Conservation (phyloP, 2,113 vertebrate species). For the Sprattus sprattus region DNA sequence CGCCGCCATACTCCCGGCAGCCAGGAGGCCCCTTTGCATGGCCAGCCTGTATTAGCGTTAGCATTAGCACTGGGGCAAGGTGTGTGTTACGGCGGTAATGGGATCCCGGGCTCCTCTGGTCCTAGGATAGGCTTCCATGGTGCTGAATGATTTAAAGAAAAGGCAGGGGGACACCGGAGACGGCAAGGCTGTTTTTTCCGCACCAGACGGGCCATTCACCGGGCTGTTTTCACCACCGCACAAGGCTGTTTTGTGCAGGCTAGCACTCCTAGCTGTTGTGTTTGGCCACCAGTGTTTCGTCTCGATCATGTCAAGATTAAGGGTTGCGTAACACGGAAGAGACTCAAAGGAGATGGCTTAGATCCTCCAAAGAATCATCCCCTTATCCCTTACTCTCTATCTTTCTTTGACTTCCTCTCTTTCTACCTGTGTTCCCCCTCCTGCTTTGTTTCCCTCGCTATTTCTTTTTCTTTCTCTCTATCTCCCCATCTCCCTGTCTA, state of each 20-base stretch:
- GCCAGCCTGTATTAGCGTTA: neutral
- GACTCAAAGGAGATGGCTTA: neutral
- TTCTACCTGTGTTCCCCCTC: neutral
- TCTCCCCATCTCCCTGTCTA: neutral
- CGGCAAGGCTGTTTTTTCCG: neutral
- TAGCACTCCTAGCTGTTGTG: neutral
- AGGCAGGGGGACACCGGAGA: constrained; percentile 20
- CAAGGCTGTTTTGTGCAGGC: constrained; percentile 1
- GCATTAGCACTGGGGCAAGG: neutral
- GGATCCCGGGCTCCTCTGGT: constrained; percentile 43
- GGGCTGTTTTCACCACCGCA: neutral
- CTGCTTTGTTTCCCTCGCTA: neutral
- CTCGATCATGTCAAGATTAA: neutral
- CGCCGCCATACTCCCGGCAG: neutral
- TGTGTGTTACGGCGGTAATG: constrained; percentile 19
- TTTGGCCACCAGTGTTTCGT: neutral
- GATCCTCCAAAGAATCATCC: neutral
- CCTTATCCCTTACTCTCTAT: neutral
- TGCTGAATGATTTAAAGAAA: constrained; percentile 53
- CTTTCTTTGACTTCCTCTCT: neutral
- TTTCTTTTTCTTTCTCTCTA: neutral
- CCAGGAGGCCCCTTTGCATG: too few species aligned
- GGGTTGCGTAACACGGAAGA: neutral
- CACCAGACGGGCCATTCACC: neutral
- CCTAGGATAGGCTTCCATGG: constrained; percentile 46